Evolutionary conservation across 2,888 invertebrate species (phyloP).

Genomic region (Sinotaia quadrata): DNA sequence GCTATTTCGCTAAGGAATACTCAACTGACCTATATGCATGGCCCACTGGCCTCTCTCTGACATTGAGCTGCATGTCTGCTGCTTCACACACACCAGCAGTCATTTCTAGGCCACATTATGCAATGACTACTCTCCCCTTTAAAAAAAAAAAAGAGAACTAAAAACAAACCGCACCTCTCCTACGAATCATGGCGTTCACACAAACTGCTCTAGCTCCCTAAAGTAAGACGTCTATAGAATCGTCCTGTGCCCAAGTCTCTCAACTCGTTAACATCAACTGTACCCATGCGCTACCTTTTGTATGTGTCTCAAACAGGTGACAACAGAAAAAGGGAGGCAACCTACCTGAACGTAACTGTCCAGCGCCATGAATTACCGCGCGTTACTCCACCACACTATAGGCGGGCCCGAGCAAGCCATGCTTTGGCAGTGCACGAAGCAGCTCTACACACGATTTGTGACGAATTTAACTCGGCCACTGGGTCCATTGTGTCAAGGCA

Average conservation of each 20-base stretch:
- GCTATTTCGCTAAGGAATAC: too few species aligned
- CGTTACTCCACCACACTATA: too few species aligned
- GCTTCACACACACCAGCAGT: slow-evolving; percentile 7
- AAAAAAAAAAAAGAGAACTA: too few species aligned
- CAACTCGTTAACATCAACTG: too few species aligned
- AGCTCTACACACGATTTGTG: too few species aligned
- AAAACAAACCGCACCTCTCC: slow-evolving; percentile 6
- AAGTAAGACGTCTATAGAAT: neutral
- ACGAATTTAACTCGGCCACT: slow-evolving; percentile 18
- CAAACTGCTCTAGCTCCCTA: neutral
- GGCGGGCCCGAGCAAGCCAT: neutral
- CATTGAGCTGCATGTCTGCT: slow-evolving; percentile 19
- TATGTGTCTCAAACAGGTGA: too few species aligned
- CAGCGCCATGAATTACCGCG: neutral
- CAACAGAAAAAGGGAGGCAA: neutral
- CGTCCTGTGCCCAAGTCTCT: too few species aligned
- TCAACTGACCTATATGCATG: slow-evolving; percentile 20
- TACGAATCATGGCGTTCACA: neutral
- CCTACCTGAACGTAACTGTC: neutral
- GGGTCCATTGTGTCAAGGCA: slow-evolving; percentile 25
- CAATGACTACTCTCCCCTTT: slow-evolving; percentile 16
- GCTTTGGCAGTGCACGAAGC: neutral
- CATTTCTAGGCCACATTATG: slow-evolving; percentile 26
- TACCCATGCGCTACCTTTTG: too few species aligned
- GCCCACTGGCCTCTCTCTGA: slow-evolving; percentile 14